Evolutionary conservation across 2,888 invertebrate genomes (phyloP), one percentile per base, ranked within the genome.

Genomic region (Odontocolon sp.): DNA sequence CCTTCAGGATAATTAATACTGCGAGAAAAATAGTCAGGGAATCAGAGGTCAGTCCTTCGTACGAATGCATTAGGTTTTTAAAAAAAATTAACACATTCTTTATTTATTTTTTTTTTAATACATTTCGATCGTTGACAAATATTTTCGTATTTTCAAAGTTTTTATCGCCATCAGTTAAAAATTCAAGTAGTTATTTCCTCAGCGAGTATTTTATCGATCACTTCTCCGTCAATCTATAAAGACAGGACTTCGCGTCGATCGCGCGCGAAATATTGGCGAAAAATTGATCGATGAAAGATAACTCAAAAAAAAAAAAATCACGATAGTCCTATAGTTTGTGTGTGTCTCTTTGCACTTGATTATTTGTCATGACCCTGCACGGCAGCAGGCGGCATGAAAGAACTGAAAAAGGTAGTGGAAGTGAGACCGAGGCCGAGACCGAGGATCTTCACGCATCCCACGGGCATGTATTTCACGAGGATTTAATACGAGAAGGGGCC

Each of bases 351-450:
- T 86, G 86, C 87, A 86, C 83, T 87, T 85, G 84, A 87, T 80
- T 80, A 82, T 85, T 85, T 85, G 82, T 82, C 81, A 84, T 86
- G 81, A 85, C 81, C 83, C 79, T 85, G 85, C 86, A 87, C 84
- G 86, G 83, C 81, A 84, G 83, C 87, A 89, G 88, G 85, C 88
- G 89, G 85, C 90, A 88, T 83, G 90, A 90, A 87, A 91, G 92
- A 87, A 89, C 87, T 81, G 89, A 89, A 86, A 92, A 92, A 86
- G 93, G 93, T 88, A 93, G 93, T 88, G 93, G 94, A 90, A 94
- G 94, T 90, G 94, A 95, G 92, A 95, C 95, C 90, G 95, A 95
- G 92, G 95, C 95, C 90, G 95, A 95, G 91, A 95, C 95, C 79
- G 95, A 95, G 91, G 95, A 95, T 82, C 87, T 89, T 80, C 88